These are phyloP conservation scores for Buathra laborator DNA, from an alignment of 2,888 invertebrate species.

Conservation along the genomic window DNA sequence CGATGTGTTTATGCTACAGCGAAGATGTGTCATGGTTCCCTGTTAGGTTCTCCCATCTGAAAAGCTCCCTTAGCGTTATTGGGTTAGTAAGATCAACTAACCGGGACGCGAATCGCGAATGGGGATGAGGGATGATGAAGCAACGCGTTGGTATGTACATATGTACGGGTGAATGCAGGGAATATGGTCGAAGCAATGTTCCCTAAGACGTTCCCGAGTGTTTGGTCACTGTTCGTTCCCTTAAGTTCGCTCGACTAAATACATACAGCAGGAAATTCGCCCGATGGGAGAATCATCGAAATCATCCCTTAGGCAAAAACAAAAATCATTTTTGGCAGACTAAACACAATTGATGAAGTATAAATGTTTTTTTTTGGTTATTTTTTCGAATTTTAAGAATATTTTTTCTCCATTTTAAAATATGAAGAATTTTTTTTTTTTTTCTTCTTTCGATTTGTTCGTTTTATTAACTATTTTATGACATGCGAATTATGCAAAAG, in stretches of 20 bases:
- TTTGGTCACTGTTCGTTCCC: conserved; percentile 54
- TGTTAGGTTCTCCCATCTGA: conserved; percentile 50
- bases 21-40: conserved; percentile 76
- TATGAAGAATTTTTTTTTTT: no score
- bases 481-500: not conserved
- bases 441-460: not conserved
- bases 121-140: conserved; percentile 20
- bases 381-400: not conserved
- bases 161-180: conserved; percentile 49
- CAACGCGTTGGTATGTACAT: conserved; percentile 59
- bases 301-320: not conserved
- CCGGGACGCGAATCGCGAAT: conserved; percentile 67
- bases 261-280: not conserved
- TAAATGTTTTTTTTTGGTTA: not conserved
- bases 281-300: not conserved
- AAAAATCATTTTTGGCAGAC: not conserved
- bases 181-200: conserved; percentile 40
- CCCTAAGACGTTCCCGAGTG: conserved; percentile 61
- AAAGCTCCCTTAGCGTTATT: conserved; percentile 73
- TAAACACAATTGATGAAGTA: not conserved
- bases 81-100: conserved; percentile 77
- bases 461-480: not conserved
- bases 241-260: conserved; percentile 33
- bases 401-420: no score
- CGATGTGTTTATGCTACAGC: conserved; percentile 67